Conservation (phyloP, 2,113 vertebrate species). For the Eulacestoma nigropectus region DNA sequence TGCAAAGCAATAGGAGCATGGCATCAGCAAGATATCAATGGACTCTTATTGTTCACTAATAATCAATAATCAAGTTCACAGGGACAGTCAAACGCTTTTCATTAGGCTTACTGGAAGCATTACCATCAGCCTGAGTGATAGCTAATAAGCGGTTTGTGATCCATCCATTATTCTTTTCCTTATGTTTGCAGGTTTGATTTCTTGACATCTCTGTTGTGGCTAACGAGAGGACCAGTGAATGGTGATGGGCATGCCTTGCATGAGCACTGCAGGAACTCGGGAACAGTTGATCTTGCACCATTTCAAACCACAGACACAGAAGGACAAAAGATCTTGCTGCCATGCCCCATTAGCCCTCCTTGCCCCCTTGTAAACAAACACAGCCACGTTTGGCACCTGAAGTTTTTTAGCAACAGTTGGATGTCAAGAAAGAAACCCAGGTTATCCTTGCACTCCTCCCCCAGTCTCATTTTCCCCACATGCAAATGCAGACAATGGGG, state of each 20-base stretch:
- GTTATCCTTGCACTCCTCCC: neutral
- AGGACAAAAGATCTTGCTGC: neutral
- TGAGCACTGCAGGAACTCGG: neutral
- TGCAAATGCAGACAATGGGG: neutral
- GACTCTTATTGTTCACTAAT: conserved; percentile 41
- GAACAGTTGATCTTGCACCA: neutral
- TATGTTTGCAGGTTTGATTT: neutral
- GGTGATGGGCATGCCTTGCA: neutral
- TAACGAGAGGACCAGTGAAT: neutral
- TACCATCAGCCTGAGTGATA: neutral
- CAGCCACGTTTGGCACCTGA: neutral
- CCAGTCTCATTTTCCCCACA: neutral
- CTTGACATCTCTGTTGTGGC: neutral
- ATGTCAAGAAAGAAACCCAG: neutral
- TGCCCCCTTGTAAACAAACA: neutral
- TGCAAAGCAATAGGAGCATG: conserved; percentile 24
- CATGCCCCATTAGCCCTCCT: neutral
- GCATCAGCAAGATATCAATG: conserved; percentile 21
- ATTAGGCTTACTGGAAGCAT: conserved; percentile 41
- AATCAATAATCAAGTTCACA: conserved; percentile 57
- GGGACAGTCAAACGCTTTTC: neutral
- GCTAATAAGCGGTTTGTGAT: neutral
- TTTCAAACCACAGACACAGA: neutral
- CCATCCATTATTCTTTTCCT: neutral
- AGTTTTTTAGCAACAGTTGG: neutral